Evolutionary conservation across 1,140 invertebrate genomes (phyloP).

Genomic region (Pollicipes pollicipes): DNA sequence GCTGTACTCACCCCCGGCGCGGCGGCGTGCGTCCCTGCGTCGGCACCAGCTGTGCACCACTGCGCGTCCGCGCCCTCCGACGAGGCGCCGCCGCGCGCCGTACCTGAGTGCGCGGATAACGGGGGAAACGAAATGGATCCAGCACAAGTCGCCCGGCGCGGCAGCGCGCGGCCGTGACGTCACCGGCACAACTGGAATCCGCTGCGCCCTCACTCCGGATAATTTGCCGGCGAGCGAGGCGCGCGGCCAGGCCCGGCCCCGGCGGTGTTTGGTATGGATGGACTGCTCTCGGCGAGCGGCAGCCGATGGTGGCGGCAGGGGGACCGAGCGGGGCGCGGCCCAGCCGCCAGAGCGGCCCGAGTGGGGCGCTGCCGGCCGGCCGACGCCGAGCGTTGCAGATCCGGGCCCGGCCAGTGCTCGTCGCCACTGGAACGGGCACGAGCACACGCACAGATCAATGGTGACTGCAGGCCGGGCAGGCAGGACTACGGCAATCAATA

Average conservation of each 20-base stretch:
- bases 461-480: too few relatives aligned
- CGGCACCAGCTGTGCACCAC: background rate
- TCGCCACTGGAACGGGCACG: too few relatives aligned
- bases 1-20: background rate
- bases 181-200: background rate
- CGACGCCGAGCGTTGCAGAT: too few relatives aligned
- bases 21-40: background rate
- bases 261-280: background rate
- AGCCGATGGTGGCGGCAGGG: background rate
- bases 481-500: too few relatives aligned
- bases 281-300: background rate
- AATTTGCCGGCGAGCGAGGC: background rate
- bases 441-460: too few relatives aligned
- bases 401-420: too few relatives aligned
- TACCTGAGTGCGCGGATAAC: background rate
- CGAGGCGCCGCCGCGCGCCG: too few relatives aligned
- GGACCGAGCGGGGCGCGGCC: too few relatives aligned
- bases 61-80: too few relatives aligned
- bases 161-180: background rate
- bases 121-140: slow-evolving; percentile 1
- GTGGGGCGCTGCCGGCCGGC: too few relatives aligned
- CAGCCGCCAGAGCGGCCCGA: background rate
- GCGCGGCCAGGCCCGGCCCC: too few relatives aligned
- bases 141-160: background rate
- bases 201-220: background rate